Base-by-base conservation (phyloP, 2,113 vertebrate genomes). In the Lates calcarifer region DNA sequence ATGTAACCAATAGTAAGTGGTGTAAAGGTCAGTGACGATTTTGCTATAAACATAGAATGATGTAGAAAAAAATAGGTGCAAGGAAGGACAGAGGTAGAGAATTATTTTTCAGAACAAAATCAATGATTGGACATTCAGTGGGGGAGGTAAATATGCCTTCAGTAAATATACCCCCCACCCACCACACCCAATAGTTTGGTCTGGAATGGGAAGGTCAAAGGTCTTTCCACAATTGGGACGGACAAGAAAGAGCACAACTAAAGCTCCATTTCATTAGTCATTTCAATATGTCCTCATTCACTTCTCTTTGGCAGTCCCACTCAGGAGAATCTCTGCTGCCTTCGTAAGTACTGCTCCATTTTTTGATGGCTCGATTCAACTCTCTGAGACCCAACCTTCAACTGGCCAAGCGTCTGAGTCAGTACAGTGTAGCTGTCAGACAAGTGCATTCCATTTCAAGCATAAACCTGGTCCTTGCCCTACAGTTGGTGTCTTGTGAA, bases 341-440 rank as follows among this genome's bases (percentile, higher is more conserved):
- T 37, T 29, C 33, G 22, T 28, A 61, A 74, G 70, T 49, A 41
- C 31, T 74, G 57, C 26, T 63, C 61, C 18, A 56, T n/a, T 56
- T 11, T 56, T 11, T 65, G 20, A 55, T 43, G 43, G 37, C 31
- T 15, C 17, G 2, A 9, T 17, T 63, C 18, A 20, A 28, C 31
- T 63, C 39, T 17, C 49, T 41, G 60, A 75, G 47, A 65, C 18
- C 11, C 43, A 29, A 39, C 47, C 47, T 43, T 24, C 26, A 65
- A 10, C 31, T 28, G 37, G 53, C 49, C 31, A 39, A 28, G 43
- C 0, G 10, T 45, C 35, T n/a, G 9, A 69, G 55, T 72, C 39
- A 60, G 6, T 53, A 28, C 35, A 56, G 14, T 57, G 41, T 10
- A 22, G 55, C 39, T 1, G 35, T 41, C 35, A 31, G 6, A 15